Percentiles rank a stretch among this genome's conserved stretches.
Evolutionary conservation across 2,113 vertebrate genomes (phyloP).

Genomic region (Calyptomena viridis): DNA sequence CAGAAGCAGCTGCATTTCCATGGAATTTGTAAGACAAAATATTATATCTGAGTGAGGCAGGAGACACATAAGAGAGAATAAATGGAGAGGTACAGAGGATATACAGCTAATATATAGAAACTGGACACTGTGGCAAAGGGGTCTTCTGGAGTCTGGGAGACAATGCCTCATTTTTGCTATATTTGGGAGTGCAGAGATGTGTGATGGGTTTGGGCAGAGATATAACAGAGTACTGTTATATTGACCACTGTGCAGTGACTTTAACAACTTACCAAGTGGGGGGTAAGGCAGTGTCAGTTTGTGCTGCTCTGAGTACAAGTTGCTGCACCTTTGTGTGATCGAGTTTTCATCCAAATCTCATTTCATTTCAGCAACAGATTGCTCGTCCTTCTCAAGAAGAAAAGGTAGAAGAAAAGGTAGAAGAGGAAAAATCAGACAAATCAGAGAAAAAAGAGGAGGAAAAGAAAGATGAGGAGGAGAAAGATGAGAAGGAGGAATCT

Average conservation of each 20-base stretch:
- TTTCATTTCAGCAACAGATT: slow-evolving; percentile 85
- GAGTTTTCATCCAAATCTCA: not conserved
- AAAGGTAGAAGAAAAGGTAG: slow-evolving; percentile 93
- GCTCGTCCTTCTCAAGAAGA: slow-evolving; percentile 97
- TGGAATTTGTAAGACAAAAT: not conserved
- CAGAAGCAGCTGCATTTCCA: not conserved
- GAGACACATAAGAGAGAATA: not conserved
- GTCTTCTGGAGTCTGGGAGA: not conserved
- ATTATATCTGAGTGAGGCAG: not conserved
- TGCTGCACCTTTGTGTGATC: not conserved
- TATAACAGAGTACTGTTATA: not conserved
- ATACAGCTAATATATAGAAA: not conserved
- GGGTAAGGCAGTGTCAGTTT: not conserved
- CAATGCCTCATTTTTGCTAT: accelerated
- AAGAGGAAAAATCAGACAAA: slow-evolving; percentile 94
- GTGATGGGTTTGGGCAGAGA: not conserved
- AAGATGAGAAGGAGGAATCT: slow-evolving; percentile 96
- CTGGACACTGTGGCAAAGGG: not conserved
- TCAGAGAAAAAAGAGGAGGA: slow-evolving; percentile 97
- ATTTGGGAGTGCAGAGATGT: not conserved
- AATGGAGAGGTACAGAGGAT: not conserved
- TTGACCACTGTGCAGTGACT: not conserved
- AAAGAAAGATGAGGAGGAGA: slow-evolving; percentile 98
- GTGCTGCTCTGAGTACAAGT: not conserved
- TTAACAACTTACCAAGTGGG: not conserved